phyloP scores from a whole-genome alignment of 2,888 invertebrate genomes.

The Luperina nickerlii region DNA sequence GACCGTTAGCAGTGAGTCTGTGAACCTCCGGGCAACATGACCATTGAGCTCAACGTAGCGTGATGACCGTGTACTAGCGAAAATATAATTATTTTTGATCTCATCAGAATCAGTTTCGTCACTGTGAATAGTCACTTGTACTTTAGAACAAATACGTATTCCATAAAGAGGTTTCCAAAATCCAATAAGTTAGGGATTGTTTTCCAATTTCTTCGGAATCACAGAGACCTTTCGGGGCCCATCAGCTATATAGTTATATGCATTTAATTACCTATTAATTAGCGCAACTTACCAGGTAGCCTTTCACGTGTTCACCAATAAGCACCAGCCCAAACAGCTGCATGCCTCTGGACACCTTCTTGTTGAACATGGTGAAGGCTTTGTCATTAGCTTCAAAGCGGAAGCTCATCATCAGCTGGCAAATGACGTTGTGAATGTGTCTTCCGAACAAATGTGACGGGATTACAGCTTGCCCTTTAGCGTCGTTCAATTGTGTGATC shows the following conservation, averaged over 20 bases:
- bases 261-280: not conserved
- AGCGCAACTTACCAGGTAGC: constrained; percentile 86
- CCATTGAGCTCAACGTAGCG: constrained; percentile 17
- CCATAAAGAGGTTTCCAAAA: not conserved
- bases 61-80: not conserved
- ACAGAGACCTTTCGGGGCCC: not conserved
- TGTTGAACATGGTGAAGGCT: constrained; percentile 93
- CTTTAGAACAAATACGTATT: not conserved
- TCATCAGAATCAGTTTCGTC: not conserved
- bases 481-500: constrained; percentile 77
- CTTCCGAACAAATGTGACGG: constrained; percentile 93
- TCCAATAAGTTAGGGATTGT: not conserved
- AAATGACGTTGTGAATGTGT: constrained; percentile 95
- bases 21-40: constrained; percentile 24
- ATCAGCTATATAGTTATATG: not conserved
- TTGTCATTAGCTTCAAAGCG: constrained; percentile 93
- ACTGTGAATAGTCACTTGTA: not conserved
- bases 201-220: not conserved
- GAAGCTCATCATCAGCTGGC: constrained; percentile 95
- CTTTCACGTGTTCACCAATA: constrained; percentile 93
- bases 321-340: constrained; percentile 93
- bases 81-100: not conserved
- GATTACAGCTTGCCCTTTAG: constrained; percentile 87
- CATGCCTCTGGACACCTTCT: constrained; percentile 95
- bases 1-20: constrained; percentile 21